phyloP scores from a whole-genome alignment of 2,888 invertebrate genomes.

The Agonopterix heracliana region DNA sequence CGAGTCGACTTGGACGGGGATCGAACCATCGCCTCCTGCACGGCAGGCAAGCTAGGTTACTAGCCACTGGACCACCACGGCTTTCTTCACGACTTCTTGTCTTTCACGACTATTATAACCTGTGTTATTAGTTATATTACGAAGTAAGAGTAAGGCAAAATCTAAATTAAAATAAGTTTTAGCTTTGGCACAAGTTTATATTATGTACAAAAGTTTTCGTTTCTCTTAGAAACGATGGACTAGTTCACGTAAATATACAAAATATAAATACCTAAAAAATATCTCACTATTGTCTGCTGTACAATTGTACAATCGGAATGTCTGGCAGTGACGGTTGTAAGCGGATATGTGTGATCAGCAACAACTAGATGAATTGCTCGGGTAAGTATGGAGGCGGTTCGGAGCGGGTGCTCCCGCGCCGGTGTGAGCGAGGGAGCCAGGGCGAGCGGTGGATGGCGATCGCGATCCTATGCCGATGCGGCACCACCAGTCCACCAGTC shows the following conservation, averaged over 20 bases:
- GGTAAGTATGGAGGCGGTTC: constrained; percentile 27
- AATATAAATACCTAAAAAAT: constrained; percentile 39
- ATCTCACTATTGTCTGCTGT: constrained; percentile 48
- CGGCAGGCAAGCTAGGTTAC: no score
- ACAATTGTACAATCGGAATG: constrained; percentile 23
- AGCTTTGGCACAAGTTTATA: constrained; percentile 36
- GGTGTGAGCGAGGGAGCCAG: constrained; percentile 33
- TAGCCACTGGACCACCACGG: no score
- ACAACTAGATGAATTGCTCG: constrained; percentile 31
- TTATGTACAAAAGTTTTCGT: constrained; percentile 27
- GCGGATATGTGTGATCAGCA: constrained; percentile 30
- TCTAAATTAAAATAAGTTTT: no score
- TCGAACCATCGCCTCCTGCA: no score
- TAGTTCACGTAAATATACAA: constrained; percentile 37
- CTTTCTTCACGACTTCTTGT: no score
- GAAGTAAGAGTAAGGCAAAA: no score
- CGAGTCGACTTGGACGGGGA: no score
- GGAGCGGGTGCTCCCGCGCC: constrained; percentile 23
- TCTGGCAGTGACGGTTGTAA: constrained; percentile 35
- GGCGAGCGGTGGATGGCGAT: constrained; percentile 34
- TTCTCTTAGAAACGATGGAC: constrained; percentile 45
- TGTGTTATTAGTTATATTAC: no score
- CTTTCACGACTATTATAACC: no score
- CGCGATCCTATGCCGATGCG: constrained; percentile 17
- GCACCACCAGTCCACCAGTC: constrained; percentile 46